phyloP scores from a whole-genome alignment of 2,797 vertebrate genomes.

The Bufotes viridis region DNA sequence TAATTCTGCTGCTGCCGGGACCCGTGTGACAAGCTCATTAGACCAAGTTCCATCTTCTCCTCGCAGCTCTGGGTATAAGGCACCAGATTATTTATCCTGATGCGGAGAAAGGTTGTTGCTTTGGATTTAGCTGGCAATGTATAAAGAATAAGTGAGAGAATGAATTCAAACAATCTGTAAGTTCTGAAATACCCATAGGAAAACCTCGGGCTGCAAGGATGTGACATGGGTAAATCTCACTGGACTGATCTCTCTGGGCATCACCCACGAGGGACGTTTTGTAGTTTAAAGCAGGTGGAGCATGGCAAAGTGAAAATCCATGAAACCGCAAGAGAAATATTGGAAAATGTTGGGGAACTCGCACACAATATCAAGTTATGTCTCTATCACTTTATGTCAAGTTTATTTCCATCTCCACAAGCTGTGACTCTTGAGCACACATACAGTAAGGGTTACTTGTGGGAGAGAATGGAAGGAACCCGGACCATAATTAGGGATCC shows the following conservation, averaged over 20 bases:
- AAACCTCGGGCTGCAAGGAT: neutral
- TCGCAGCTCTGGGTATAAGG: constrained; percentile 7
- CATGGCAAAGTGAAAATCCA: neutral
- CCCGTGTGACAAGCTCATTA: constrained; percentile 45
- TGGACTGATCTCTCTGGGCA: neutral
- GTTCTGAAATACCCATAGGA: neutral
- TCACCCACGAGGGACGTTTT: neutral
- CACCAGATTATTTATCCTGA: constrained; percentile 21
- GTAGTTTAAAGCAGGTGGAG: neutral
- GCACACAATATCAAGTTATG: too few species aligned
- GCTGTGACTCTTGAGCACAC: too few species aligned
- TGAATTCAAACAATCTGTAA: neutral
- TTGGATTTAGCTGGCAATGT: constrained; percentile 16
- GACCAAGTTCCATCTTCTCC: constrained; percentile 22
- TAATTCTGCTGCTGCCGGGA: constrained; percentile 48
- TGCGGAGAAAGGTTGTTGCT: constrained; percentile 32
- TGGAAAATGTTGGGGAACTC: neutral
- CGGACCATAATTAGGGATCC: too few species aligned
- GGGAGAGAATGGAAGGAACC: too few species aligned
- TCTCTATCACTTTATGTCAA: too few species aligned
- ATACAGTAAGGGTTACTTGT: too few species aligned
- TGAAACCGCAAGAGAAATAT: neutral
- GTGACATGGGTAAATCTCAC: neutral
- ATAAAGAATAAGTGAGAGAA: neutral
- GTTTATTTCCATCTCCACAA: too few species aligned